Base-by-base conservation (phyloP, 2,113 vertebrate species). In the Cinclus mexicanus region DNA sequence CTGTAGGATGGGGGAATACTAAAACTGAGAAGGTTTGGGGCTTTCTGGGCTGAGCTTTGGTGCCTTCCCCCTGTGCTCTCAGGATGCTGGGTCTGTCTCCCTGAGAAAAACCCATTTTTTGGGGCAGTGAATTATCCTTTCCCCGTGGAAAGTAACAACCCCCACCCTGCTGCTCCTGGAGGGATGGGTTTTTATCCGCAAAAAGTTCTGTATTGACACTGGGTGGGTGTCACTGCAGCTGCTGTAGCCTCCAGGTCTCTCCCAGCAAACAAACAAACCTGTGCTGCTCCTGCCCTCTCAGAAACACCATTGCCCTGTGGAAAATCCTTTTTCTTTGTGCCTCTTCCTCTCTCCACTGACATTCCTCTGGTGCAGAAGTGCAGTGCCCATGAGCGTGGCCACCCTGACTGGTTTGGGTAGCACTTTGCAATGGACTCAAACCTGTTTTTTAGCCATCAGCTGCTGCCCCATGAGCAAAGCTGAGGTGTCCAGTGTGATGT, bases 31-130 rank as follows among this genome's bases (percentile, higher is more conserved):
- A 37, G 67, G 10, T 75, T 65, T 57, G 78, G 50, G 82, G 81
- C 4, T 68, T n/a, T 47, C 21, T 18, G 20, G 33, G n/a, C 68
- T 86, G 61, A 78, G 25, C 10, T 11, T n/a, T 1, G 1, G 14
- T 64, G n/a, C 50, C 28, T 57, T 56, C 1, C 10, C 35, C 8
- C 2, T 0, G 3, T 6, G 3, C 42, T 49, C 20, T n/a, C 20
- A 2, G 59, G 20, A 3, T 2, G 2, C 11, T 14, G 77, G 24
- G 10, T 39, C 26, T 28, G 7, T 55, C 19, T 46, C 9, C 2
- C 9, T 41, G 59, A 86, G 47, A 57, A 81, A 87, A 77, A 2
- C 28, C 33, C 24, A 4, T 19, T 90, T 94, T 50, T 60, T 31
- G 29, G 50, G 50, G 65, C 23, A 68, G 16, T 25, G 61, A 74